Conservation (phyloP, 2,113 vertebrate species). For the Amazona vittata region DNA sequence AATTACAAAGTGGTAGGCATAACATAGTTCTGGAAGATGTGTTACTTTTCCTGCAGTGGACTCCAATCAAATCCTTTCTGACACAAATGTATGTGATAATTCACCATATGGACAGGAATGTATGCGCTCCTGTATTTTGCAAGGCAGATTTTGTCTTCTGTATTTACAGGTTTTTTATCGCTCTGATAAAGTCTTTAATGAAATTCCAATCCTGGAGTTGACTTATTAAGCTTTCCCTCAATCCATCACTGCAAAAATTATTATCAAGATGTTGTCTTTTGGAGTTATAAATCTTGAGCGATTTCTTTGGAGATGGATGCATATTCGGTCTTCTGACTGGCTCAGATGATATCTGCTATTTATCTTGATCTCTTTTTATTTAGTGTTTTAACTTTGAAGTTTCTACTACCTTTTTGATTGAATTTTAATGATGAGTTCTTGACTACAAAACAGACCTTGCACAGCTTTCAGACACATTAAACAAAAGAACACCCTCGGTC, state of each 20-base stretch:
- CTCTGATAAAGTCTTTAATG: conserved; percentile 40
- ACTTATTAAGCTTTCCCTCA: conserved; percentile 77
- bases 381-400: conserved; percentile 72
- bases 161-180: conserved; percentile 19
- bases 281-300: conserved; percentile 83
- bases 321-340: conserved; percentile 75
- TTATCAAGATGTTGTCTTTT: conserved; percentile 84
- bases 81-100: conserved; percentile 49
- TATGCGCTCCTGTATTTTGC: neutral
- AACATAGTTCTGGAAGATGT: conserved; percentile 2
- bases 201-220: conserved; percentile 70
- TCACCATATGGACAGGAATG: conserved; percentile 2
- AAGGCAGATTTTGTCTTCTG: conserved; percentile 17
- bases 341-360: conserved; percentile 82
- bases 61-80: conserved; percentile 60
- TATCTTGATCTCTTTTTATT: conserved; percentile 88
- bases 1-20: conserved; percentile 17
- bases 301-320: conserved; percentile 81
- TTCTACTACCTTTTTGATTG: conserved; percentile 55
- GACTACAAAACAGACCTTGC: conserved; percentile 25
- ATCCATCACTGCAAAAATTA: conserved; percentile 88
- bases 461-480: neutral
- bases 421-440: conserved; percentile 64
- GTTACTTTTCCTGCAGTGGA: neutral
- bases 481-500: neutral